Base-by-base conservation (phyloP, 2,888 invertebrate genomes). In the Agrochola lota region DNA sequence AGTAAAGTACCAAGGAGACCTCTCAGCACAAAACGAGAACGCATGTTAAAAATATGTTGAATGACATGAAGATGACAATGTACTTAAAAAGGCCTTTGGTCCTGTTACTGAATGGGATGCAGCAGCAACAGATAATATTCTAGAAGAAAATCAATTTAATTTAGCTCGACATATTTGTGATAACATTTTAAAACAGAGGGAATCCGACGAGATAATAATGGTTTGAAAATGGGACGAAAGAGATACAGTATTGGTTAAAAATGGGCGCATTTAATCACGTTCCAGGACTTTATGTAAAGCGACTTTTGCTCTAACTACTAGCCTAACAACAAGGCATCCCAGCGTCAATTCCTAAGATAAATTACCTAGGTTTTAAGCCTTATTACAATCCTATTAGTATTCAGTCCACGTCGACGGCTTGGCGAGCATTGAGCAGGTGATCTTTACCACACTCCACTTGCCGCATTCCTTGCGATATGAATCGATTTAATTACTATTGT, bases 371-470 rank as follows among this genome's bases (percentile, higher is more conserved):
- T 57, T 63, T 52, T n/a, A 77, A 72, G 67, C 66, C 62, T 78
- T 85, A 82, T 68, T 77, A 71, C 71, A 68, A 64, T 67, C 70
- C 23, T 9, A 81, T 86, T 88, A 82, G 67, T 80, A 87, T 87
- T 86, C 87, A 74, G 82, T 76, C 81, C 87, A 78, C 78, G 78
- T 83, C 80, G 52, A 70, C 81, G 77, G 81, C 81, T 81, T 30
- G 70, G 84, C 84, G 59, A 85, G 59, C 78, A 66, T 6, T 26
- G 43, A 83, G 89, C 91, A 92, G 90, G 90, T 93, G 92, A 92
- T 93, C 92, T 93, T 91, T 91, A 90, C 90, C 90, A 83, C 91
- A 92, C 91, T 91, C 92, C 87, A 93, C 89, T 92, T 91, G 88
- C 84, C 85, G 87, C 94, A 94, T 94, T 92, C 93, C 91, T 82